Percentiles rank a stretch among this genome's conserved stretches.
phyloP scores from a whole-genome alignment of 37 sponge, comb jelly and placozoan genomes.

The Hormiphora californensis region DNA sequence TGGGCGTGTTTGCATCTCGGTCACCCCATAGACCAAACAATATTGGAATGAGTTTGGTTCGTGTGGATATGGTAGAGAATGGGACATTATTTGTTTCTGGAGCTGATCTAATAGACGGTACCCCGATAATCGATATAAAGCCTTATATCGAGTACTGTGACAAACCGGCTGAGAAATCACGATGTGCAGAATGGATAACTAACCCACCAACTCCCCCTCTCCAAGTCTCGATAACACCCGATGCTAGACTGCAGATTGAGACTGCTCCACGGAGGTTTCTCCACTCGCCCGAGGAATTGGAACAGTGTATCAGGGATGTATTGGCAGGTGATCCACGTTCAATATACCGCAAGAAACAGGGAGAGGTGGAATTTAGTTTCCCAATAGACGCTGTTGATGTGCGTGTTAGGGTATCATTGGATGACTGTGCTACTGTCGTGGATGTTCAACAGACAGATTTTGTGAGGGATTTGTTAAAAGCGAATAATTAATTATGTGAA shows the following conservation, averaged over 20 bases:
- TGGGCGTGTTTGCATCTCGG: conserved; percentile 60
- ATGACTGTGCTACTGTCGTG: not conserved
- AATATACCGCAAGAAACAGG: conserved; percentile 4
- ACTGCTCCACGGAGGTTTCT: not conserved
- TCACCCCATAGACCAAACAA: conserved; percentile 60
- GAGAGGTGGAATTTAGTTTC: not conserved
- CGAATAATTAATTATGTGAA: too few relatives aligned
- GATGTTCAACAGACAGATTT: conserved; percentile 2
- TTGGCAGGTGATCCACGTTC: not conserved
- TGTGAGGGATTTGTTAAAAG: not conserved
- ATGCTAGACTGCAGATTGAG: not conserved
- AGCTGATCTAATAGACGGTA: conserved; percentile 60
- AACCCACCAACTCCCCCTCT: not conserved
- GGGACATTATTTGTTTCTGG: conserved; percentile 57
- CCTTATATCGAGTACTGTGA: conserved; percentile 63
- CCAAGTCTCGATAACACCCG: not conserved
- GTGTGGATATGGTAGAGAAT: not conserved
- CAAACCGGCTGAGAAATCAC: not conserved
- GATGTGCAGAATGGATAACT: not conserved
- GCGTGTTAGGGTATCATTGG: not conserved
- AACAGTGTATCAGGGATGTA: conserved; percentile 2
- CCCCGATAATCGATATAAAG: conserved; percentile 60
- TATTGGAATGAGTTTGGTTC: conserved; percentile 58
- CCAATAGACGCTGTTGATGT: conserved; percentile 38
- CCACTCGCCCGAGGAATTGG: not conserved